Base-by-base conservation (phyloP, 2,888 invertebrate species). In the Tuta absoluta region DNA sequence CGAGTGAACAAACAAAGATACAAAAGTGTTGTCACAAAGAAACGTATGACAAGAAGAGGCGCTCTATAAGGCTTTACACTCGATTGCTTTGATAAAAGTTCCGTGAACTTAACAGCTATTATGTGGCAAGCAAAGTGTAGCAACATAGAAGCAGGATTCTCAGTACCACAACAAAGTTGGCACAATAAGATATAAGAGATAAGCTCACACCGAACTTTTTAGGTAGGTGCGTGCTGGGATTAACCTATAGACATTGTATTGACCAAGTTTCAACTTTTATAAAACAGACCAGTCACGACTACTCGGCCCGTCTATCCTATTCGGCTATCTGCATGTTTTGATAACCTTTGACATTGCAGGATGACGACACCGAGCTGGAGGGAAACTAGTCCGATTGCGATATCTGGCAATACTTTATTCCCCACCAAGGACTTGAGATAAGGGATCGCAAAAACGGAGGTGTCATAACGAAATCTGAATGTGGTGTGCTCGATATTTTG, bases 361-460 rank as follows among this genome's bases (percentile, higher is more conserved):
- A 75, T 85, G 84, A 77, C 75, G 85, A 86, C 85, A 88, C 77
- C 69, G 71, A 33, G 72, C 10, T 1, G 11, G 21, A 17, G 77
- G 75, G 73, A 77, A 81, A 84, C 83, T 86, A 82, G 83, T 82
- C 80, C 82, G 81, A 56, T 14, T n/a, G 56, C 80, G 81, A 82
- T 84, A 84, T 82, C n/a, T 33, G 45, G 45, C 45, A 45, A 45
- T 45, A 45, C 45, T 45, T 45, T 45, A 45, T 45, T 23, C 51
- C 85, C 84, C 82, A 81, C 78, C 78, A 79, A 79, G 79, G 77
- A 79, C 77, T 71, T 76, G 74, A 81, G 90, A 90, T 90, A 89
- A 87, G 84, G 75, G 76, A 85, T 85, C 81, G 78, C 82, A 84
- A 86, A 84, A 85, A 82, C 82, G 1, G 56, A 60, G 24, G 78